Conservation (phyloP, 2,888 invertebrate species). For the Lepidocyrtoides sp. region DNA sequence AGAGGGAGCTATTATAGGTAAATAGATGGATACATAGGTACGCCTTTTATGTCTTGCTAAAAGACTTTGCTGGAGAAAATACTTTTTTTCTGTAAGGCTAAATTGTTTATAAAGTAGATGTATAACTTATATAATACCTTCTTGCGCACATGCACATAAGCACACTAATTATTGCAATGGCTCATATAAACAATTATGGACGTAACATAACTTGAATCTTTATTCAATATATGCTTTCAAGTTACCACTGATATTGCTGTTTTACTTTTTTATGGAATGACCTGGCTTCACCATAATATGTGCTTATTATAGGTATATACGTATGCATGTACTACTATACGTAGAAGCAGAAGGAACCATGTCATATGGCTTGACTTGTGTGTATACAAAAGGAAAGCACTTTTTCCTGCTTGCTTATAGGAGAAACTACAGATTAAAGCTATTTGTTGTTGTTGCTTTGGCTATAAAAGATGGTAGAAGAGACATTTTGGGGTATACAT, state of each 20-base stretch:
- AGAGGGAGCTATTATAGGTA: background rate
- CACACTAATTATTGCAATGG: background rate
- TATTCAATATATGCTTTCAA: no score
- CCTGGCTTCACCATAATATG: no score
- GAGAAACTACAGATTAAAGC: background rate
- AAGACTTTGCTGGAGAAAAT: constrained; percentile 4
- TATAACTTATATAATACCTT: background rate
- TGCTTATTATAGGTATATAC: background rate
- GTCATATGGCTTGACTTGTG: background rate
- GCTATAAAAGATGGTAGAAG: background rate
- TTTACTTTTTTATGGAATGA: background rate
- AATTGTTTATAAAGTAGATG: no score
- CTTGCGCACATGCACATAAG: background rate
- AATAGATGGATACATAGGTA: no score
- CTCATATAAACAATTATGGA: constrained; percentile 1
- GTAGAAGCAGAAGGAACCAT: background rate
- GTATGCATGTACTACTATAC: background rate
- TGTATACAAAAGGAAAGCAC: background rate
- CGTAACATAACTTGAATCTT: no score
- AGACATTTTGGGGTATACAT: background rate
- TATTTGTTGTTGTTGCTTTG: background rate
- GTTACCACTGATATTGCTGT: no score
- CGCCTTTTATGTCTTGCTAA: background rate
- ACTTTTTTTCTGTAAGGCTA: background rate
- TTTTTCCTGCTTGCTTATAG: no score